A percentile compares a stretch with the other conserved stretches of the same genome.
Conservation (phyloP, 1,140 invertebrate genomes). For the Formica selysi region DNA sequence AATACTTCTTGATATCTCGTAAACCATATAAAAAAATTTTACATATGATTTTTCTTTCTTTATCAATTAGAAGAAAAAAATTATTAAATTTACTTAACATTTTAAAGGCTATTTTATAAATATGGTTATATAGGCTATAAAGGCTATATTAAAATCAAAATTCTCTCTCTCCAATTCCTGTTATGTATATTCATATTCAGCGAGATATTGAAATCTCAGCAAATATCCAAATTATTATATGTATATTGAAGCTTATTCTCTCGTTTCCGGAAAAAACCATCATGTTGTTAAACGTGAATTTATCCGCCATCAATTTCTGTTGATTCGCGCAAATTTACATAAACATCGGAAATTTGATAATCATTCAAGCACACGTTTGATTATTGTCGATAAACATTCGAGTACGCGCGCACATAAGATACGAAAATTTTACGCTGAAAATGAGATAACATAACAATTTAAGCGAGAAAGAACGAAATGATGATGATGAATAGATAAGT, state of each 20-base stretch:
- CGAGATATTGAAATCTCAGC: not conserved
- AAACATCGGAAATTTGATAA: constrained; percentile 8
- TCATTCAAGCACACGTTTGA: not conserved
- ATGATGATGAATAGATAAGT: not conserved
- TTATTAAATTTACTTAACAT: too few relatives aligned
- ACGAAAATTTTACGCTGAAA: not conserved
- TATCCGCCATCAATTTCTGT: not conserved
- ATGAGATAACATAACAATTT: constrained; percentile 16
- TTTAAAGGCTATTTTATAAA: too few relatives aligned
- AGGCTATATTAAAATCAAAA: too few relatives aligned
- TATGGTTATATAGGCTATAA: too few relatives aligned
- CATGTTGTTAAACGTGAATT: not conserved
- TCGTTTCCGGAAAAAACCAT: not conserved
- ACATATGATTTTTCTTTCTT: too few relatives aligned
- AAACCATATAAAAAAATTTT: too few relatives aligned
- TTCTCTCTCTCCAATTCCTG: too few relatives aligned
- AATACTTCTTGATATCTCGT: too few relatives aligned
- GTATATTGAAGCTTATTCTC: not conserved
- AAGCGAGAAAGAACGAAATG: constrained; percentile 6
- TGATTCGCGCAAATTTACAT: not conserved
- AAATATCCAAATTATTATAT: not conserved
- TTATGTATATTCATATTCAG: too few relatives aligned
- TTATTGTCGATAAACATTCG: constrained; percentile 25
- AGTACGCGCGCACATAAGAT: not conserved
- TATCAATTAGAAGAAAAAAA: too few relatives aligned